phyloP scores from a whole-genome alignment of 2,888 invertebrate species.

The Enchytraeus crypticus region DNA sequence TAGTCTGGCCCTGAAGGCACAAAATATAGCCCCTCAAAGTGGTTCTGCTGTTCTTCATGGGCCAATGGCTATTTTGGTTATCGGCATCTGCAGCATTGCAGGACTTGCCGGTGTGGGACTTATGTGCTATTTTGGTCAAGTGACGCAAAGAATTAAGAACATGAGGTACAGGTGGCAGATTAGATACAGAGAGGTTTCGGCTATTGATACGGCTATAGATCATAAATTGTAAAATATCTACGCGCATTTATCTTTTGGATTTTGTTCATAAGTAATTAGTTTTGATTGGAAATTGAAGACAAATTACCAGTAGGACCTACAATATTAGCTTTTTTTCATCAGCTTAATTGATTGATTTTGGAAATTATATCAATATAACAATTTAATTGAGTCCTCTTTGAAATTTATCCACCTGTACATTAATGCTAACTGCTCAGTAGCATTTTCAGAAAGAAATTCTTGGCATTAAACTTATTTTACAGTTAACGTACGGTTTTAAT shows the following conservation, averaged over 20 bases:
- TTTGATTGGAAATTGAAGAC: not conserved
- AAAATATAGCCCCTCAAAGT: not conserved
- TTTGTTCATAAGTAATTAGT: not conserved
- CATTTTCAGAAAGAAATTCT: too few species aligned
- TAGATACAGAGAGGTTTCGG: conserved; percentile 28
- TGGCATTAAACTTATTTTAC: too few species aligned
- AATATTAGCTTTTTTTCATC: too few species aligned
- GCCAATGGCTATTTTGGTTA: conserved; percentile 4
- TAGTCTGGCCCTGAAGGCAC: conserved; percentile 6
- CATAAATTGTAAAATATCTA: not conserved
- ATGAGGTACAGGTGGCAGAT: conserved; percentile 28
- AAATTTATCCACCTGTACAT: too few species aligned
- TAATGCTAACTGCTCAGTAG: too few species aligned
- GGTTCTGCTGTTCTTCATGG: not conserved
- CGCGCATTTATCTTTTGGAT: not conserved
- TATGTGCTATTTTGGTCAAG: conserved; percentile 19
- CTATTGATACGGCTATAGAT: conserved; percentile 23
- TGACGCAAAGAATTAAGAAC: conserved; percentile 23
- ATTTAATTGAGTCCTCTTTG: too few species aligned
- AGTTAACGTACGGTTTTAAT: too few species aligned
- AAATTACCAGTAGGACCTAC: not conserved
- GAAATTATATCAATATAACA: too few species aligned
- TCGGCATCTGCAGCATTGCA: not conserved
- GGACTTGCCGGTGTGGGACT: conserved; percentile 7
- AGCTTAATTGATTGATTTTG: too few species aligned